Percentiles rank a stretch among this genome's conserved stretches.
phyloP scores from a whole-genome alignment of 2,888 invertebrate genomes.

The Melolontha melolontha region DNA sequence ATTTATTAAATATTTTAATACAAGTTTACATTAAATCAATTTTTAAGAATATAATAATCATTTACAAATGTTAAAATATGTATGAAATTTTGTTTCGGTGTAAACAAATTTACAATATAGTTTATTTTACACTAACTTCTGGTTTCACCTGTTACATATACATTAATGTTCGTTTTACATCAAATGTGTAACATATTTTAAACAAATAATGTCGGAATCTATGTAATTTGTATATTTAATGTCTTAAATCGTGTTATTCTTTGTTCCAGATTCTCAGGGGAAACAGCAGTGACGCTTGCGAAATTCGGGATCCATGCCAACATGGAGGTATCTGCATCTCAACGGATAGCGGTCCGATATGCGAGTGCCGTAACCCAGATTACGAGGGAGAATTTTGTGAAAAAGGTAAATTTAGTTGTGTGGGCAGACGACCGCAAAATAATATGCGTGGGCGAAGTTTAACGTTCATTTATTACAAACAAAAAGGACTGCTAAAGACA shows the following conservation, averaged over 20 bases:
- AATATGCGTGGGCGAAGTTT: slow-evolving; percentile 11
- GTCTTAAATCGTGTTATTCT: slow-evolving; percentile 20
- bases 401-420: slow-evolving; percentile 76
- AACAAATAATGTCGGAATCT: background rate
- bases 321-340: slow-evolving; percentile 97
- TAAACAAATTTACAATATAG: too few species aligned
- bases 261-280: slow-evolving; percentile 56
- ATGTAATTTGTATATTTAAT: slow-evolving; percentile 9
- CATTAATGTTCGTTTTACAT: too few species aligned
- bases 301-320: slow-evolving; percentile 91
- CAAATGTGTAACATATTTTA: background rate
- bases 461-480: slow-evolving; percentile 1
- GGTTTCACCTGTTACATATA: too few species aligned
- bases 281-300: slow-evolving; percentile 87
- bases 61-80: too few species aligned
- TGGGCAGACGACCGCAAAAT: background rate
- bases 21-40: too few species aligned
- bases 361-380: slow-evolving; percentile 94
- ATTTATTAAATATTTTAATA: too few species aligned
- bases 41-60: too few species aligned
- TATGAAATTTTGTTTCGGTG: too few species aligned
- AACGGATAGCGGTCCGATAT: slow-evolving; percentile 93
- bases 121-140: too few species aligned
- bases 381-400: slow-evolving; percentile 95
- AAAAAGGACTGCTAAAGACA: background rate